Evolutionary conservation across 2,888 invertebrate species (phyloP).

Genomic region (Pachycephus smyrnensis): DNA sequence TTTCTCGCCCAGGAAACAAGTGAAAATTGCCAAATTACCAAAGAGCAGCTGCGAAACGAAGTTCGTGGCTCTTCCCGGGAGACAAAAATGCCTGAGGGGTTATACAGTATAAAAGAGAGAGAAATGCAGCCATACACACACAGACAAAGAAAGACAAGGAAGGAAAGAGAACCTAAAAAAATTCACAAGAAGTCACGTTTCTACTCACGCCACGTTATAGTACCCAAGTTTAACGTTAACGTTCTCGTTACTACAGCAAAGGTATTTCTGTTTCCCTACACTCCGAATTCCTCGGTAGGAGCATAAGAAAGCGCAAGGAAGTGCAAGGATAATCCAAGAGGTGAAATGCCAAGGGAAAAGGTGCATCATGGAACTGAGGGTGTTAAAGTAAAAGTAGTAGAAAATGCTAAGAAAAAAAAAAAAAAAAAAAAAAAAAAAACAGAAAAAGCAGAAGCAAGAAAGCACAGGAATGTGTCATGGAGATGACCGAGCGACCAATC

Average conservation of each 20-base stretch:
- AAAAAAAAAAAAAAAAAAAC: no score
- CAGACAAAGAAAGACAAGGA: neutral
- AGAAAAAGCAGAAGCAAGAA: neutral
- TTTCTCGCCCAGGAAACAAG: neutral
- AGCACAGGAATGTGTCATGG: conserved; percentile 21
- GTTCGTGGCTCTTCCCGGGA: neutral
- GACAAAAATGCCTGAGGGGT: neutral
- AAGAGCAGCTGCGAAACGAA: neutral
- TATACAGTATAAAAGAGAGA: neutral
- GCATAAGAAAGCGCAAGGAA: neutral
- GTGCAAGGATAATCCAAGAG: neutral
- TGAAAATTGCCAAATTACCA: neutral
- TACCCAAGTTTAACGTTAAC: neutral
- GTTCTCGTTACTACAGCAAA: neutral
- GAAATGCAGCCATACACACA: neutral
- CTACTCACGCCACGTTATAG: neutral
- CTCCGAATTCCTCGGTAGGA: neutral
- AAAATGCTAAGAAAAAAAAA: neutral
- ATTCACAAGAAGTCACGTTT: neutral
- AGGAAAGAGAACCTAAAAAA: neutral
- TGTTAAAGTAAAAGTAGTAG: neutral
- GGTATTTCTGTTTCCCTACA: neutral
- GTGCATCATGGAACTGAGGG: neutral
- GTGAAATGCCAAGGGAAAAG: neutral
- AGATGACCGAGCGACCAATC: conserved; percentile 37